These are phyloP conservation scores for Craniophora ligustri DNA, from an alignment of 2,888 invertebrate species.

Conservation along the genomic window DNA sequence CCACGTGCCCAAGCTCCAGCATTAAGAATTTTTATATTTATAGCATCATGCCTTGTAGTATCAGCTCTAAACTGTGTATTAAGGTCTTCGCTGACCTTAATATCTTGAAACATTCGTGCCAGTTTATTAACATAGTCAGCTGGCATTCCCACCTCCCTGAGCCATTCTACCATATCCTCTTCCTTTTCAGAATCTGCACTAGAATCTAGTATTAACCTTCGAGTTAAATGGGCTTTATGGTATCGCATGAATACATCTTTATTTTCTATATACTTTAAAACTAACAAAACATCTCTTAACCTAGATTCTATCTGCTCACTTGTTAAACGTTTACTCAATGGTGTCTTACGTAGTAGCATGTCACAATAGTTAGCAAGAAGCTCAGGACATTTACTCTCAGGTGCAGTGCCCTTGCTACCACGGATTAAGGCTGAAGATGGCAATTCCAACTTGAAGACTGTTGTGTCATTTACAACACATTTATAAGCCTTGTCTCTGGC, in stretches of 20 bases:
- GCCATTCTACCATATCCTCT: constrained; percentile 99
- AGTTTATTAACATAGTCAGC: constrained; percentile 99
- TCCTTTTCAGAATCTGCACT: constrained; percentile 99
- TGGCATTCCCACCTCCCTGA: constrained; percentile 99
- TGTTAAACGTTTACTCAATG: constrained; percentile 97
- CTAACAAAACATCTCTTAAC: constrained; percentile 97
- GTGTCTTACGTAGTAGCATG: constrained; percentile 98
- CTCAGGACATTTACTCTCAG: constrained; percentile 99
- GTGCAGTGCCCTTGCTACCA: constrained; percentile 91
- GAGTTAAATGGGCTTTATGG: constrained; percentile 99
- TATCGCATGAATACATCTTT: constrained; percentile 99
- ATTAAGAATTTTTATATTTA: constrained; percentile 99
- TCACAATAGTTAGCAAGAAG: constrained; percentile 99
- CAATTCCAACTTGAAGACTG: constrained; percentile 93
- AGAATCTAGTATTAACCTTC: constrained; percentile 98
- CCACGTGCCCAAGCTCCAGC: constrained; percentile 99
- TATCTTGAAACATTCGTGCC: constrained; percentile 99
- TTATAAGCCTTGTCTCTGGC: constrained; percentile 99
- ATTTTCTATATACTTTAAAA: constrained; percentile 99
- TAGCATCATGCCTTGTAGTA: constrained; percentile 94
- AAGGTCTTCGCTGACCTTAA: constrained; percentile 98
- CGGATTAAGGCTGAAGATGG: constrained; percentile 89
- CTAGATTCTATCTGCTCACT: constrained; percentile 98
- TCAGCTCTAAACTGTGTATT: constrained; percentile 97
- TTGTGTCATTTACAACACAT: constrained; percentile 98